phyloP scores from a whole-genome alignment of 2,888 invertebrate genomes.

The Ferdinandea cuprea region DNA sequence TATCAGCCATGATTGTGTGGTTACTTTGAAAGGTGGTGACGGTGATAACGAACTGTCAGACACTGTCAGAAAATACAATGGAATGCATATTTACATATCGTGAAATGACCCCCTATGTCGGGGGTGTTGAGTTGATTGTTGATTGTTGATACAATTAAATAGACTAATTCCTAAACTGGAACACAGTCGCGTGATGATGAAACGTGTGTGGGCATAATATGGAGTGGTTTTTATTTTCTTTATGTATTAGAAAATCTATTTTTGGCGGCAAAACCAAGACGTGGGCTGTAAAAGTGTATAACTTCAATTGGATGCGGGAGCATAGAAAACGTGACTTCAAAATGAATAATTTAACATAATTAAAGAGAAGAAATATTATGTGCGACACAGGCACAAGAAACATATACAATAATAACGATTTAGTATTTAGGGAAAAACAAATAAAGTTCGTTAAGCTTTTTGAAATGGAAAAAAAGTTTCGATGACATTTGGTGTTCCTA shows the following conservation, averaged over 20 bases:
- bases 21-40: too few species aligned
- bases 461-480: too few species aligned
- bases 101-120: too few species aligned
- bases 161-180: background rate
- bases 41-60: background rate
- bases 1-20: too few species aligned
- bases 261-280: background rate
- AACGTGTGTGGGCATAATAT: constrained; percentile 22
- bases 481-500: background rate
- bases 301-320: background rate
- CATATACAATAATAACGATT: too few species aligned
- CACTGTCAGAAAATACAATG: constrained; percentile 4
- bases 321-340: background rate
- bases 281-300: background rate
- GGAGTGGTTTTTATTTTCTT: background rate
- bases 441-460: background rate
- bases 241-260: constrained; percentile 6
- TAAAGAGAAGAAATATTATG: background rate
- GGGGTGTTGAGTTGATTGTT: too few species aligned
- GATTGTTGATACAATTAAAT: constrained; percentile 14
- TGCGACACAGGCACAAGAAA: background rate
- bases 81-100: too few species aligned
- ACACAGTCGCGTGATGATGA: constrained; percentile 28
- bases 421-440: too few species aligned
- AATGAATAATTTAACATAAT: constrained; percentile 3